A percentile compares a stretch with the other conserved stretches of the same genome.
These are phyloP conservation scores for Orius insidiosus DNA, from an alignment of 1,140 invertebrate genomes.

Conservation along the genomic window DNA sequence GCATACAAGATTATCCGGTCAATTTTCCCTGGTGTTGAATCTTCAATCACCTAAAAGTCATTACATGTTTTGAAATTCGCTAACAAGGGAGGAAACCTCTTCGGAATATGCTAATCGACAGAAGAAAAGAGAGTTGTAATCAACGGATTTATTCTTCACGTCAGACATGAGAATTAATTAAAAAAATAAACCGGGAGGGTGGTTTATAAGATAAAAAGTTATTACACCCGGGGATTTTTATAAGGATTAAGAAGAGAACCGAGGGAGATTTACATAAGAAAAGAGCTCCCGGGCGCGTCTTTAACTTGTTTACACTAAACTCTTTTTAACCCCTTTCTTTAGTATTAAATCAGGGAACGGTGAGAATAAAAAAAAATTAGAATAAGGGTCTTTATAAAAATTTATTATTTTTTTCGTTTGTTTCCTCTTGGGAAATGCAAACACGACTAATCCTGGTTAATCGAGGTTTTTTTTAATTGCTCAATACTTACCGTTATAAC, in stretches of 20 bases:
- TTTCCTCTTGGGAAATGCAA: no score
- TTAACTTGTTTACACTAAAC: no score
- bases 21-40: no score
- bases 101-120: constrained; percentile 4
- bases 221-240: constrained; percentile 8
- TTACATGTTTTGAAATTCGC: no score
- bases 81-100: no score
- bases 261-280: constrained; percentile 10
- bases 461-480: no score
- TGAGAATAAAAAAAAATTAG: background rate
- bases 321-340: background rate
- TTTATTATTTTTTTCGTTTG: no score
- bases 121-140: constrained; percentile 4
- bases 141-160: constrained; percentile 9
- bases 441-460: no score
- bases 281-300: background rate
- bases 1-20: no score
- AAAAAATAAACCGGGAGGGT: constrained; percentile 5
- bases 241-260: constrained; percentile 4
- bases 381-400: no score
- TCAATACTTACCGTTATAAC: no score
- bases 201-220: constrained; percentile 9
- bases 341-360: background rate
- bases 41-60: no score
- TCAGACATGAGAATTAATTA: constrained; percentile 9